phyloP scores from a whole-genome alignment of 2,113 vertebrate genomes.

The Tachuris rubrigastra region DNA sequence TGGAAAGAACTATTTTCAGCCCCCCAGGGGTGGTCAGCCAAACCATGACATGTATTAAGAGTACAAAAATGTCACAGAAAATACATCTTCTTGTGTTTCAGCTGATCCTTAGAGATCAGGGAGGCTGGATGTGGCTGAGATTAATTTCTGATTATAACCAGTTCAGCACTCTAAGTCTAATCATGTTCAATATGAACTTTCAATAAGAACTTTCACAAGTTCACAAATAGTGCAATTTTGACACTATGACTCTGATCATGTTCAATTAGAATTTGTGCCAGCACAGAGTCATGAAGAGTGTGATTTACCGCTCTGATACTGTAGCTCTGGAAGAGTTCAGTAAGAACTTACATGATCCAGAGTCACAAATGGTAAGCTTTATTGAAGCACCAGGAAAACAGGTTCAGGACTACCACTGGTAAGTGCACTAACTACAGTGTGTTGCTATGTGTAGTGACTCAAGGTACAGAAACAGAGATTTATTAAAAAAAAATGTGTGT shows the following conservation, averaged over 20 bases:
- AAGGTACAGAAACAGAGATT: background rate
- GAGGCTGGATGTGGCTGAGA: background rate
- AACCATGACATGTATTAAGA: background rate
- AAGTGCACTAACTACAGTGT: background rate
- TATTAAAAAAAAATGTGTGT: background rate
- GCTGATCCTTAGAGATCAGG: background rate
- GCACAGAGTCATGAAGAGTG: background rate
- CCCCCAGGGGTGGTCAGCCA: too few relatives aligned
- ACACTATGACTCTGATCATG: background rate
- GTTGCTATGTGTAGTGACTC: fast-evolving
- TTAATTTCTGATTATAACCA: background rate
- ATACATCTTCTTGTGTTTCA: background rate
- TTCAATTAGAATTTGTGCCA: background rate
- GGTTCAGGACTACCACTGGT: background rate
- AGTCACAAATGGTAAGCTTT: background rate
- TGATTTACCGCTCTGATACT: background rate
- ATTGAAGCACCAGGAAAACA: background rate
- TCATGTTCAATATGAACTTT: background rate
- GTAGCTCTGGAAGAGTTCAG: background rate
- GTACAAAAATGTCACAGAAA: background rate
- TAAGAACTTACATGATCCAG: background rate
- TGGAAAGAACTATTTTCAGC: too few relatives aligned
- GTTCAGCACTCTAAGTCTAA: background rate
- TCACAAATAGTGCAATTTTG: background rate
- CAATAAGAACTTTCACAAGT: background rate